Evolutionary conservation across 2,113 vertebrate species (phyloP).

Genomic region (Heterochromis multidens): DNA sequence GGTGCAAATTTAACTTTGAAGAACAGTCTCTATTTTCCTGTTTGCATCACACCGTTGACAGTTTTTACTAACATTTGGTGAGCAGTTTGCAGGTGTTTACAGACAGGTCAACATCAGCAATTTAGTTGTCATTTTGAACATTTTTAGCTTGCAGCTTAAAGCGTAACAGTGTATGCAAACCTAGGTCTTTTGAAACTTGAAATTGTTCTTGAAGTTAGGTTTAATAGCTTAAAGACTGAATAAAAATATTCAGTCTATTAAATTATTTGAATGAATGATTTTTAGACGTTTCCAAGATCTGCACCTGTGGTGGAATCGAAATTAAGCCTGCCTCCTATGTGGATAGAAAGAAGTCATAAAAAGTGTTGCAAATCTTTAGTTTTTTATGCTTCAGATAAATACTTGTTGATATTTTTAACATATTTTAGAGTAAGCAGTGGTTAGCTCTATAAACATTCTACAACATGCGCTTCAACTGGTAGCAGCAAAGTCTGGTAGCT

Average conservation of each 20-base stretch:
- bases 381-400: rapidly evolving
- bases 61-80: neutral
- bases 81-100: neutral
- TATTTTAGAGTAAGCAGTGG: neutral
- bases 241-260: neutral
- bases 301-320: neutral
- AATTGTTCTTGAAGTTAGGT: neutral
- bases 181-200: rapidly evolving
- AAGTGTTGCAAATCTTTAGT: neutral
- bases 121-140: neutral
- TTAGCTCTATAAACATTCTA: neutral
- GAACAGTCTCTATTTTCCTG: too few relatives aligned
- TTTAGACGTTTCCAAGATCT: rapidly evolving
- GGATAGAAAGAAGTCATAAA: neutral
- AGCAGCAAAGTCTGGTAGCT: too few relatives aligned
- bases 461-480: too few relatives aligned
- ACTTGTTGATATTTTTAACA: neutral
- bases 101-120: neutral
- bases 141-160: neutral
- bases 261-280: neutral
- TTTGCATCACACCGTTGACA: neutral
- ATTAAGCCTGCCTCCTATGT: neutral
- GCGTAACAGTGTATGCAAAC: neutral
- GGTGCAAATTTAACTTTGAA: rapidly evolving
- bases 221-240: neutral